Base-by-base conservation (phyloP, 2,797 vertebrate species). In the Pagetopsis macropterus region DNA sequence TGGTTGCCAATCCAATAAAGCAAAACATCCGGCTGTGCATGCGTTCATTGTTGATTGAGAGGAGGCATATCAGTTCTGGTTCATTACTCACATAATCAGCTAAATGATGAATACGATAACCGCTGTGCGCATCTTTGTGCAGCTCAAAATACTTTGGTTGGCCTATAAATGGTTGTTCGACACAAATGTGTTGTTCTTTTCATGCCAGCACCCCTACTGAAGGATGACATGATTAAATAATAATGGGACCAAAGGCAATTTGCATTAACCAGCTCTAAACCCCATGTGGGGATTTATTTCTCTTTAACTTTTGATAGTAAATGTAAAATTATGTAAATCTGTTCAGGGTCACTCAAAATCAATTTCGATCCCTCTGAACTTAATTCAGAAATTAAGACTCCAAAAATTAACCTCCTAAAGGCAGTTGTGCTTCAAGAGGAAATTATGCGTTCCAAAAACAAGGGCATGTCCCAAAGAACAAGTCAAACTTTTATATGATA, bases 41-140 rank as follows among this genome's bases (percentile, higher is more conserved):
- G 50, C 48, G 59, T 17, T 66, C 72, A 71, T 16, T 55, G 61
- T 27, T 58, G 55, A 75, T 44, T 57, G 55, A 74, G 50, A 69
- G 54, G 50, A 57, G 17, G 2, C 52, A 14, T 19, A 37, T 49
- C 17, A 15, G 21, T 49, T 66, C 41, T 46, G 61, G 17, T 67
- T 78, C 31, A 70, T 66, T 68, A 62, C 9, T 40, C 9, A 5
- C 14, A 23, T 41, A 72, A 70, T 50, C 21, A 9, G n/a, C 40
- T 54, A 23, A 68, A 78, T 61, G 60, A 10, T 48, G 5, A 50
- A 37, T 48, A 41, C 21, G 63, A 65, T 16, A 43, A 65, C 17
- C 11, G 6, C 3, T 15, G 5, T 45, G 43, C 55, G 43, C n/a
- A 6, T 54, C 7, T 54, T 61, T 9, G 21, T 43, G 52, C 5